Evolutionary conservation across 2,797 vertebrate species (phyloP).

Genomic region (Clarias laeviceps): DNA sequence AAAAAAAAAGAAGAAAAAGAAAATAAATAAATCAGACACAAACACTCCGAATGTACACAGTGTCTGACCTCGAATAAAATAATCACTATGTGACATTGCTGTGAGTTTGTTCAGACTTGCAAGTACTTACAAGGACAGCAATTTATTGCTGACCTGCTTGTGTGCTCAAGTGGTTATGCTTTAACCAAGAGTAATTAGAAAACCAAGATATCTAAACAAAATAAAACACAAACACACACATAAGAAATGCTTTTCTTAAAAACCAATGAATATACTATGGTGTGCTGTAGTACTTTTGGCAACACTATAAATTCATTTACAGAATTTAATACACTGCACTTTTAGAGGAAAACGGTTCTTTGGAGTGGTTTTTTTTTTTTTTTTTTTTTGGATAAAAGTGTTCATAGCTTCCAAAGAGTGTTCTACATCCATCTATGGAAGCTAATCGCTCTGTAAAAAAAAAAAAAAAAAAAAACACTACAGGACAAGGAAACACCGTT

Average conservation of each 20-base stretch:
- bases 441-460: background rate
- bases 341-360: too few relatives aligned
- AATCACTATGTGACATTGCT: background rate
- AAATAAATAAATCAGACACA: background rate
- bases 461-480: too few relatives aligned
- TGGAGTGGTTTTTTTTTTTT: too few relatives aligned
- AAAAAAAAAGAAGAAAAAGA: background rate
- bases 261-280: too few relatives aligned
- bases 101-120: background rate
- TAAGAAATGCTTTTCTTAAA: background rate
- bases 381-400: background rate
- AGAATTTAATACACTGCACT: background rate
- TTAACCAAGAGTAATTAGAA: background rate
- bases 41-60: slow-evolving; percentile 26
- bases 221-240: background rate
- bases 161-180: background rate
- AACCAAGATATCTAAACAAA: background rate
- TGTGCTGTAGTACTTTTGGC: too few relatives aligned
- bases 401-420: background rate
- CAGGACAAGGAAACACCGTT: background rate
- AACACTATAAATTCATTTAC: background rate
- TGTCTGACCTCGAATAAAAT: slow-evolving; percentile 6
- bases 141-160: background rate
- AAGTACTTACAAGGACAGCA: background rate
- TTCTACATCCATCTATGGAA: background rate